Conservation (phyloP, 1,140 invertebrate species). For the Halotydeus destructor region DNA sequence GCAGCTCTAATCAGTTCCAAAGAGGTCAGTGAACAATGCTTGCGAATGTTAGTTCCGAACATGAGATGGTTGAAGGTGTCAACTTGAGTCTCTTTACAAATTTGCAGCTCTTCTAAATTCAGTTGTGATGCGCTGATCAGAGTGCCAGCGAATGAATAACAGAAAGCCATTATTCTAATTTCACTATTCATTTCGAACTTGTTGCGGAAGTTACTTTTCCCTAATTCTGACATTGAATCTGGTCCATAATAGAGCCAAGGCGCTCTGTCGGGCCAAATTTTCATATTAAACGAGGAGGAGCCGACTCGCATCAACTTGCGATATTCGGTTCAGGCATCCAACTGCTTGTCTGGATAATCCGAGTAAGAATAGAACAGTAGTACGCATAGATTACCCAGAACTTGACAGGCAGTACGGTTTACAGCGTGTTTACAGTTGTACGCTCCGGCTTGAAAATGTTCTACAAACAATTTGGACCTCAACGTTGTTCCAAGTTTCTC, state of each 20-base stretch:
- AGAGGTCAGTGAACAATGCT: slow-evolving; percentile 30
- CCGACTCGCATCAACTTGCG: background rate
- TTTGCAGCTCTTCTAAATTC: slow-evolving; percentile 1
- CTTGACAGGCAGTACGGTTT: slow-evolving; percentile 34
- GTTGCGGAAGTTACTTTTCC: background rate
- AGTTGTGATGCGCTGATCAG: background rate
- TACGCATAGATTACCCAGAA: slow-evolving; percentile 44
- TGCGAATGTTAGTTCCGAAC: slow-evolving; percentile 33
- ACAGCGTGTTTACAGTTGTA: slow-evolving; percentile 9
- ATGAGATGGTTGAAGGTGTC: slow-evolving; percentile 19
- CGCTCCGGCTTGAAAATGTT: slow-evolving; percentile 1
- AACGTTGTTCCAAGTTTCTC: background rate
- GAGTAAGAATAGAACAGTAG: slow-evolving; percentile 29
- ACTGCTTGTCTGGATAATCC: background rate
- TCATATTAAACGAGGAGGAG: too few species aligned
- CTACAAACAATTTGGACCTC: background rate
- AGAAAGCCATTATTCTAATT: background rate
- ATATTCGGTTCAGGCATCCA: slow-evolving; percentile 1
- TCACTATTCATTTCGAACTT: background rate
- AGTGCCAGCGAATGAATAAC: background rate
- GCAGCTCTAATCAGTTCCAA: slow-evolving; percentile 29
- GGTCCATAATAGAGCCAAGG: slow-evolving; percentile 3
- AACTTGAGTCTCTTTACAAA: slow-evolving; percentile 1
- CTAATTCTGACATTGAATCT: slow-evolving; percentile 1
- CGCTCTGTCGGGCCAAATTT: background rate